Base-by-base conservation (phyloP, 2,888 invertebrate species). In the Acleris laterana region DNA sequence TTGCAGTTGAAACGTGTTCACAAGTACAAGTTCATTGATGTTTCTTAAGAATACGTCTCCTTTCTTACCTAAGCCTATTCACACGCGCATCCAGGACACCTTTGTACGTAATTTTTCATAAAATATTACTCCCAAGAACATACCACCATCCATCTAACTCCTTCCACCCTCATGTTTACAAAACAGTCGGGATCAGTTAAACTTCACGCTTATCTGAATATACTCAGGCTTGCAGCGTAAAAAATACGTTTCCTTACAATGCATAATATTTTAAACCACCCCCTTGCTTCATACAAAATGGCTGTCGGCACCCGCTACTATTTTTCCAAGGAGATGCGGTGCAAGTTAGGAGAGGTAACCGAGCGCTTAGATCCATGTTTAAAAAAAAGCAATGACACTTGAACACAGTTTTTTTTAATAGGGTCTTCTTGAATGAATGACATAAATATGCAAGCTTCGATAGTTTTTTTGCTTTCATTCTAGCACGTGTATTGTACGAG, bases 191-290 rank as follows among this genome's bases (percentile, higher is more conserved):
- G 46, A 61, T 48, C 61, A 51, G 59, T 53, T 61, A 53, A 68
- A 62, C 60, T 66, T 28, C 55, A 44, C 46, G 51, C 60, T 63
- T 68, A 62, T 66, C 67, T 74, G 75, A 77, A 78, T 78, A 79
- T 76, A 75, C 70, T 74, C 71, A 74, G 77, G 71, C 71, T 76
- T 71, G 69, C 72, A 78, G 77, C 79, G 77, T 72, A 90, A 88
- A 90, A 87, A 89, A 89, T 78, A 80, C 83, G 87, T 90, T 88
- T 87, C 84, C 85, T 81, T 79, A 81, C 81, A 79, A 82, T 78
- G 84, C 79, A 84, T 89, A 89, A 91, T 91, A 90, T 90, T 91
- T 91, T 90, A 90, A 90, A 87, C 84, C 89, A 84, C 85, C 90
- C 88, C 85, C 87, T 86, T 81, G 85, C 82, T 85, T 87, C 85